Conservation (phyloP, 2,113 vertebrate species). For the Hiodon alosoides region DNA sequence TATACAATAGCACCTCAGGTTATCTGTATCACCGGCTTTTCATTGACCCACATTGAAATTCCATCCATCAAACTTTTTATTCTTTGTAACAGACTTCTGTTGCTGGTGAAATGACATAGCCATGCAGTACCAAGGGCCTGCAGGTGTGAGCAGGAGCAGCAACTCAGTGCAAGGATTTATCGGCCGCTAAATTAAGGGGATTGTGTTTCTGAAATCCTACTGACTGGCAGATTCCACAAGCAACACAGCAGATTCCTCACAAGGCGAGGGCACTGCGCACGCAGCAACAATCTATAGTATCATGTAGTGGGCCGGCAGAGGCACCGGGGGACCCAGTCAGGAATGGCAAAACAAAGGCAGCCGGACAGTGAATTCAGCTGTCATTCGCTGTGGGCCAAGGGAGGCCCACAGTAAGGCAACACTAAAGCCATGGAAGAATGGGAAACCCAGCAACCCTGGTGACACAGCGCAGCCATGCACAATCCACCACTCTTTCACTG, state of each 20-base stretch:
- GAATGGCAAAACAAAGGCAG: conserved; percentile 33
- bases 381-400: conserved; percentile 38
- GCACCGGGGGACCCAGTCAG: conserved; percentile 33
- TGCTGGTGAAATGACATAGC: conserved; percentile 51
- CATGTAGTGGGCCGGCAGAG: conserved; percentile 33
- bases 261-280: conserved; percentile 16
- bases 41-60: conserved; percentile 51
- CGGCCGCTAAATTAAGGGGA: conserved; percentile 52
- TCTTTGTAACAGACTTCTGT: conserved; percentile 49
- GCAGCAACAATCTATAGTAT: conserved; percentile 34
- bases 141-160: conserved; percentile 61
- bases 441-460: conserved; percentile 25
- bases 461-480: conserved; percentile 38
- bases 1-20: conserved; percentile 37
- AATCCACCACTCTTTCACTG: conserved; percentile 36
- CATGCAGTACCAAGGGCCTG: conserved; percentile 48
- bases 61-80: conserved; percentile 53
- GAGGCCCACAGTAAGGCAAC: conserved; percentile 34
- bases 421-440: conserved; percentile 19
- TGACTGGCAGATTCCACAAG: conserved; percentile 18
- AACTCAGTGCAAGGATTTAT: conserved; percentile 49
- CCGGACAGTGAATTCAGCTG: conserved; percentile 33
- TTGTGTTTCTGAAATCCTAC: conserved; percentile 52
- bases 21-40: conserved; percentile 49
- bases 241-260: conserved; percentile 2